Base-by-base conservation (phyloP, 2,797 vertebrate genomes). In the Kryptopterus vitreolus region DNA sequence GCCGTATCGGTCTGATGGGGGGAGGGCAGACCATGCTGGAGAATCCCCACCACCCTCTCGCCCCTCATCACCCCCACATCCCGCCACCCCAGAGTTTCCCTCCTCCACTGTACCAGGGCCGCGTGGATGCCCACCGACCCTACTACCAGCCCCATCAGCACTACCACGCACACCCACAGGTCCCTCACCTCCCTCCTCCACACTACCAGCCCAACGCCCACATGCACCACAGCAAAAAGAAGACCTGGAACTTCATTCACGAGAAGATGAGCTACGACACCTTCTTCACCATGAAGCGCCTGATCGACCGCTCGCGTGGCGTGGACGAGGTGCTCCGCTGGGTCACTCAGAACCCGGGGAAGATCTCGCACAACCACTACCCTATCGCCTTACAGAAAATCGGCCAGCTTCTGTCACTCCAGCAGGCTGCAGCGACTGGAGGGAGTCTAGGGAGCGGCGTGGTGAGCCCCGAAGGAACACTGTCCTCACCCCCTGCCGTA, bases 251-350 rank as follows among this genome's bases (percentile, higher is more conserved):
- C 90, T 96, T 96, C 87, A 95, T 96, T 86, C 95, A 95, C 0
- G 95, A 96, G 90, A 95, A 95, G 89, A 95, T 95, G 95, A 95
- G 94, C 83, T 96, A 95, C 1, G 95, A 96, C 89, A 96, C 95
- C 0, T 96, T 96, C 88, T 95, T 95, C 87, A 96, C 95, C 81
- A 94, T 98, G 94, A 96, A 96, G 90, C 90, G 95, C 2, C 93
- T 98, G 88, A 95, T 98, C 0, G 96, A 97, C 88, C 94, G 96
- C 73, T 96, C 96, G 0, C 93, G 89, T 69, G 94, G 89, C 0
- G 93, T 95, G 0, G 96, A 96, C 0, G 96, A 98, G 86, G 95
- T 97, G 61, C 92, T 98, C 58, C 95, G 96, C 52, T 97, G 96
- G 96, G 92, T 98, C 78, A 94, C 95, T 0, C 96, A 98, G 93